Evolutionary conservation across 2,797 vertebrate species (phyloP), one percentile per base, ranked within the genome.

Genomic region (Argentina silus): DNA sequence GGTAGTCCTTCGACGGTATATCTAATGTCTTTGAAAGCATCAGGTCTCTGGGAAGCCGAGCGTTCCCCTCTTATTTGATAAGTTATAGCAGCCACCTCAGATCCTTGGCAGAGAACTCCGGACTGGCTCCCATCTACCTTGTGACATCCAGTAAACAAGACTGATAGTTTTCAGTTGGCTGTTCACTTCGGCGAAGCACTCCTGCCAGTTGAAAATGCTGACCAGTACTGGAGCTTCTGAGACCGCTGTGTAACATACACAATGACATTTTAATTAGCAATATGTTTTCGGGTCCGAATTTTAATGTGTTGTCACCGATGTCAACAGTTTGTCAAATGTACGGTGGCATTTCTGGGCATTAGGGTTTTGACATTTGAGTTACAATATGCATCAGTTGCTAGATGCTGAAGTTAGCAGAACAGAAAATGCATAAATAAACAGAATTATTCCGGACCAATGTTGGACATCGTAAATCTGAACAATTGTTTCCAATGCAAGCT

Each of bases 231-330:
- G n/a, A 21, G 55, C 17, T 3, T 4, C 27, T 36, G 27, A 19
- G 10, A 56, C 55, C 17, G 50, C 10, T 1, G 56, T 23, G 10
- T 21, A 10, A 21, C 17, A 21, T 57, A 23, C 8, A 23, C 17
- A 57, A 48, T 15, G 56, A 36, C 27, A 4, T 36, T 36, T 73
- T 42, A 69, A 64, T 78, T 43, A 17, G 60, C n/a, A 9, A 42
- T 44, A 47, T 65, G 44, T 65, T 47, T n/a, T 74, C 53, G 66
- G 53, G 66, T 66, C 69, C 64, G 42, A 3, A 12, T 59, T 36
- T 50, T 57, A 68, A 72, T 42, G 47, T 21, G 55, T 44, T 78
- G 17, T 78, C 61, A 61, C 3, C 17, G 11, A 9, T 45, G 63
- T 45, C 44, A 47, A 66, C 12, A 48, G 64, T 66, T 66, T 47